phyloP scores from a whole-genome alignment of 2,797 vertebrate genomes.

The Phataginus tetradactyla region DNA sequence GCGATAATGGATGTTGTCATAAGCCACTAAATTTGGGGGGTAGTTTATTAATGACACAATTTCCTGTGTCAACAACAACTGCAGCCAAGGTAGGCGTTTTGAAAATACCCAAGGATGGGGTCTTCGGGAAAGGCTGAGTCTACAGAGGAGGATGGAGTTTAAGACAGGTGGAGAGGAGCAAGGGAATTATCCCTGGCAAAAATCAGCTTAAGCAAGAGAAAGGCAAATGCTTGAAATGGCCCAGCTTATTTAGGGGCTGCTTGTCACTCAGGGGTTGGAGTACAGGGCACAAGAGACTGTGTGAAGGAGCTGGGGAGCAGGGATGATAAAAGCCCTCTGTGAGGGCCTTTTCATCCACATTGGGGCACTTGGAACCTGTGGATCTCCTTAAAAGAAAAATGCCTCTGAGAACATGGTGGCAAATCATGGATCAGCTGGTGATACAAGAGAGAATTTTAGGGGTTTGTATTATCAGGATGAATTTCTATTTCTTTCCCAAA shows the following conservation, averaged over 20 bases:
- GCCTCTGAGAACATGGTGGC: neutral
- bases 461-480: neutral
- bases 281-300: fast-evolving
- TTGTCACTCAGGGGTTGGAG: neutral
- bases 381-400: slow-evolving; percentile 14
- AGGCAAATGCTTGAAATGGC: neutral
- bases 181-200: neutral
- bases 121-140: slow-evolving; percentile 1
- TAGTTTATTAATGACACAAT: neutral
- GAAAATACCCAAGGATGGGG: neutral
- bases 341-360: neutral
- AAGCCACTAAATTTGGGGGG: neutral
- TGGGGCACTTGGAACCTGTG: neutral
- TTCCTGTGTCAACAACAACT: neutral
- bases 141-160: neutral
- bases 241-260: neutral
- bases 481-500: neutral
- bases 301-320: neutral
- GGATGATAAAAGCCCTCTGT: neutral
- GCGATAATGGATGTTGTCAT: neutral
- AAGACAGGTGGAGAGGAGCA: no score
- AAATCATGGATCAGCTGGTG: neutral
- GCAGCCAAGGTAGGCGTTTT: neutral
- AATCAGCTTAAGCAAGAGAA: neutral
- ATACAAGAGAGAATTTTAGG: neutral